Percentiles rank a stretch among this genome's conserved stretches.
These are phyloP conservation scores for Smutsia gigantea DNA, from an alignment of 2,797 vertebrate genomes.

Conservation along the genomic window DNA sequence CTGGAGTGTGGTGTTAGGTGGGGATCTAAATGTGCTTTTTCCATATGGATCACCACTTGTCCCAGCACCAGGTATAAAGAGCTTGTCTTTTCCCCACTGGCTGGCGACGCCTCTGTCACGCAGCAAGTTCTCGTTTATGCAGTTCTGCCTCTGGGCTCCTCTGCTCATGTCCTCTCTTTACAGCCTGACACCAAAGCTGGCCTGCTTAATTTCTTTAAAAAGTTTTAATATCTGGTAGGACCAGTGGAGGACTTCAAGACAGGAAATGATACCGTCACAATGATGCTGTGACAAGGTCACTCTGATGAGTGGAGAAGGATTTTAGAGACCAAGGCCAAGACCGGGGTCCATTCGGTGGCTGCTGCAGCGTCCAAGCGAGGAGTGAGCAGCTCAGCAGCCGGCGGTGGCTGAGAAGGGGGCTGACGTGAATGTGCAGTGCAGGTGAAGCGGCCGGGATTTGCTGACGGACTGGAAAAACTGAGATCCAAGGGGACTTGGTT, in stretches of 20 bases:
- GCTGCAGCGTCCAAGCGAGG: background rate
- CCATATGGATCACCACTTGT: slow-evolving; percentile 59
- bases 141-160: background rate
- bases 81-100: background rate
- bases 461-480: background rate
- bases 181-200: background rate
- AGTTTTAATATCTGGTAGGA: background rate
- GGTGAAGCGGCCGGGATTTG: background rate
- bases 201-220: background rate
- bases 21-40: slow-evolving; percentile 62
- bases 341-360: background rate
- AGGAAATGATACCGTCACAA: background rate
- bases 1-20: slow-evolving; percentile 4
- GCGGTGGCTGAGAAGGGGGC: background rate
- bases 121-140: background rate
- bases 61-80: background rate
- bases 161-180: background rate
- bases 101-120: background rate
- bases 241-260: background rate
- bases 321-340: background rate
- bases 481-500: background rate
- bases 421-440: rapidly evolving
- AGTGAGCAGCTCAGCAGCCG: background rate
- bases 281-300: background rate
- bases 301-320: background rate